Conservation (phyloP, 1,140 invertebrate genomes). For the Capitella teleta region DNA sequence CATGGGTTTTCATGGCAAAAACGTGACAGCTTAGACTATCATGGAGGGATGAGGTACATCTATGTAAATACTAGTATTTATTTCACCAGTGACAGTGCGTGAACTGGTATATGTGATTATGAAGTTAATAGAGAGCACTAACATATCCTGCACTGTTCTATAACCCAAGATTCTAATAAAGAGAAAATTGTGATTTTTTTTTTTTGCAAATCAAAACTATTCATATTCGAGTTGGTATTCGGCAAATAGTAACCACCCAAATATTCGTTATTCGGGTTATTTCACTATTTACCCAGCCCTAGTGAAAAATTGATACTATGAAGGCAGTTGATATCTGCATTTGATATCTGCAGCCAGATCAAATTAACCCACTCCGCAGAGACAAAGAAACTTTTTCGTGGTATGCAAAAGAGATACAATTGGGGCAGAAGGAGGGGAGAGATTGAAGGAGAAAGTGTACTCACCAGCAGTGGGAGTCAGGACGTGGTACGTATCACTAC, state of each 20-base stretch:
- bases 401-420: not conserved
- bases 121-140: too few relatives aligned
- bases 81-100: too few relatives aligned
- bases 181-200: too few relatives aligned
- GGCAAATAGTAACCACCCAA: not conserved
- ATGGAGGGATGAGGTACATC: too few relatives aligned
- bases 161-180: too few relatives aligned
- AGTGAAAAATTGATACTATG: not conserved
- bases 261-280: not conserved
- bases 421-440: not conserved
- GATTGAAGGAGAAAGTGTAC: not conserved
- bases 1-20: too few relatives aligned
- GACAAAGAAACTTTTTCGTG: not conserved
- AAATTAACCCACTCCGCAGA: not conserved
- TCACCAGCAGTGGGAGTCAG: constrained; percentile 4
- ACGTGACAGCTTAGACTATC: too few relatives aligned
- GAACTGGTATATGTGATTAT: too few relatives aligned
- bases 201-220: too few relatives aligned
- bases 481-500: constrained; percentile 2
- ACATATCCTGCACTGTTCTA: too few relatives aligned
- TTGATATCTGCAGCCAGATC: not conserved
- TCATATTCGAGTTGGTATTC: too few relatives aligned
- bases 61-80: too few relatives aligned
- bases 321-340: not conserved
- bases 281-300: not conserved